Base-by-base conservation (phyloP, 2,888 invertebrate genomes). In the Cheilosia variabilis region DNA sequence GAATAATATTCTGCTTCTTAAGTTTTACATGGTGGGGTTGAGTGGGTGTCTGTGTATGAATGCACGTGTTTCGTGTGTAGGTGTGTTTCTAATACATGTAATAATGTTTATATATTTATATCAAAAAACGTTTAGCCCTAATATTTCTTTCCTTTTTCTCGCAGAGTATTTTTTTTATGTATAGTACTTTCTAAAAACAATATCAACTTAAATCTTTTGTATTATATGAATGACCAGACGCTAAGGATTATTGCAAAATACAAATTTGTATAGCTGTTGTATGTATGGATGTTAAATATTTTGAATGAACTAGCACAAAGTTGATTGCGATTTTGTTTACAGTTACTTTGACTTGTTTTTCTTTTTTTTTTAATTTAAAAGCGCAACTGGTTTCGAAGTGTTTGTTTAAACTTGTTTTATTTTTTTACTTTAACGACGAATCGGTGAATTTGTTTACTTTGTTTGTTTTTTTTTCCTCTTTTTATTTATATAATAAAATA, bases 321-420 rank as follows among this genome's bases (percentile, higher is more conserved):
- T 66, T 60, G 58, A 77, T 76, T 60, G 76, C 63, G 43, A 57
- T 68, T 43, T 68, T 45, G 13, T 68, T 57, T 58, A 52, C 37
- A 41, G 50, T 73, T 55, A 58, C n/a, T 69, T 19, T 47, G 47
- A 50, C 27, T 27, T 27, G 27, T 27, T 27, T 27, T 27, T 27
- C 27, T 31, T 47, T 63, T 58, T 19, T 60, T 43, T 68, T 19
- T n/a, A n/a, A 68, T 75, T 65, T 76, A 68, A 82, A 82, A 82
- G 81, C 77, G 76, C 81, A 77, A 77, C 77, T 82, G 81, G 65
- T 65, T 77, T 77, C 31, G 69, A 69, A 71, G 50, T 81, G 24
- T 76, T 76, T 62, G 15, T 57, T 65, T 7, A 65, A 45, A 57
- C 34, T 41, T 69, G 37, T 66, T 55, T 24, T 34, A 24, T 66